Evolutionary conservation across 2,797 vertebrate species (phyloP), one percentile per base, ranked within the genome.

Genomic region (Phyllotis vaccarum): DNA sequence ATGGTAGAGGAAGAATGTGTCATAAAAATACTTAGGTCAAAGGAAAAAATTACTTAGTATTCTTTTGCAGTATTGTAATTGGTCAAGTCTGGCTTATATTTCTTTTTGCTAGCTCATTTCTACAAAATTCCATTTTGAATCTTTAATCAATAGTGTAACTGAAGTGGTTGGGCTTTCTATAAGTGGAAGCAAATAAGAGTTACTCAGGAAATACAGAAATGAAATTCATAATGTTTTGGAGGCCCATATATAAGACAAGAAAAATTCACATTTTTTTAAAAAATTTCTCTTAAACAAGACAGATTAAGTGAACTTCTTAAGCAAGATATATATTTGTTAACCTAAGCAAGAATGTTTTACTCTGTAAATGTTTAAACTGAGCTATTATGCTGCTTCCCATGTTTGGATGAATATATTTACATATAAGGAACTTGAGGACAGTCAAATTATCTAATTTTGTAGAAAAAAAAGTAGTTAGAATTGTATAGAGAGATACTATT

Each of bases 361-460:
- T 83, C 2, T 56, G 29, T 95, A 81, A 89, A 94, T 93, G 16
- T 92, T 91, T 95, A 94, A 94, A 85, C 72, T 66, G 76, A 93
- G 75, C 74, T 72, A 60, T 54, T 81, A 49, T 79, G 43, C 72
- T 76, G 72, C 29, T 83, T 31, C 34, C 72, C 89, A 92, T 46
- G 81, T 93, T 92, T 96, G 22, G 14, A 29, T 89, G 49, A 90
- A 19, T 90, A n/a, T 91, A 89, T 83, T 95, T 96, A 72, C 58
- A 88, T 58, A 56, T 16, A 68, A 43, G 43, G 85, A 80, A 93
- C 82, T 89, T 68, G 16, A 89, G 37, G 52, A 52, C 37, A 54
- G n/a, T 89, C n/a, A 31, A 14, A 94, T 75, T 83, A 88, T 87
- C 68, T 85, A 64, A 64, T 74, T 83, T 90, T 83, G 49, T 86